Percentiles rank a stretch among this genome's conserved stretches.
Evolutionary conservation across 30 jellyfish, hydroid and myxozoan species (phyloP).

Genomic region (Chironex yamaguchii): DNA sequence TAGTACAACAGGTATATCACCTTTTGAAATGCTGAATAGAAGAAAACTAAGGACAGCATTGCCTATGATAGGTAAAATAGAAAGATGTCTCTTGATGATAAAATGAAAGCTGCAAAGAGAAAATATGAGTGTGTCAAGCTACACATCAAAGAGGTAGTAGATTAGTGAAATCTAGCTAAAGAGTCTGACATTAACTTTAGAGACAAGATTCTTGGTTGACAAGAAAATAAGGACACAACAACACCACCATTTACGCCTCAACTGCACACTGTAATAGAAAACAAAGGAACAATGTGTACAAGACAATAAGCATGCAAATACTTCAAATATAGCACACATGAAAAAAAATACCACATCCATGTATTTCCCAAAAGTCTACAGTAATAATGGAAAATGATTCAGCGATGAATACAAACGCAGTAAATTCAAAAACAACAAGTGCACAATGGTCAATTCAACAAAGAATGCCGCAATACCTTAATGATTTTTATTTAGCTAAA

Average conservation of each 20-base stretch:
- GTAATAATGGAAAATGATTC: too few species aligned
- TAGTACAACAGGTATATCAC: slow-evolving; percentile 33
- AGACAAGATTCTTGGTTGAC: not conserved
- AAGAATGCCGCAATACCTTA: too few species aligned
- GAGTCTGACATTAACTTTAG: not conserved
- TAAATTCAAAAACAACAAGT: too few species aligned
- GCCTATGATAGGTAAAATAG: not conserved
- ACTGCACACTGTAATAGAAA: too few species aligned
- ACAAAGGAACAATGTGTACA: too few species aligned
- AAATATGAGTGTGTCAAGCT: not conserved
- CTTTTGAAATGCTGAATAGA: not conserved
- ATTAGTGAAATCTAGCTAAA: not conserved
- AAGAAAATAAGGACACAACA: not conserved
- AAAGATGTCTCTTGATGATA: not conserved
- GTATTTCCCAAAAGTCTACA: too few species aligned
- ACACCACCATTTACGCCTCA: not conserved
- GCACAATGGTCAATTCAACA: too few species aligned
- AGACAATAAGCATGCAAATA: not conserved
- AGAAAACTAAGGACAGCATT: not conserved
- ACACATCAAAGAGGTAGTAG: not conserved
- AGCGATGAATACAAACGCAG: too few species aligned
- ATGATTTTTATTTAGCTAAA: too few species aligned
- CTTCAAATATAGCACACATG: slow-evolving; percentile 3
- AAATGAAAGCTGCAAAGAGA: not conserved
- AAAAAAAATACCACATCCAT: too few species aligned